Conservation (phyloP, 1,140 invertebrate species). For the Drosophila subpulchrella region DNA sequence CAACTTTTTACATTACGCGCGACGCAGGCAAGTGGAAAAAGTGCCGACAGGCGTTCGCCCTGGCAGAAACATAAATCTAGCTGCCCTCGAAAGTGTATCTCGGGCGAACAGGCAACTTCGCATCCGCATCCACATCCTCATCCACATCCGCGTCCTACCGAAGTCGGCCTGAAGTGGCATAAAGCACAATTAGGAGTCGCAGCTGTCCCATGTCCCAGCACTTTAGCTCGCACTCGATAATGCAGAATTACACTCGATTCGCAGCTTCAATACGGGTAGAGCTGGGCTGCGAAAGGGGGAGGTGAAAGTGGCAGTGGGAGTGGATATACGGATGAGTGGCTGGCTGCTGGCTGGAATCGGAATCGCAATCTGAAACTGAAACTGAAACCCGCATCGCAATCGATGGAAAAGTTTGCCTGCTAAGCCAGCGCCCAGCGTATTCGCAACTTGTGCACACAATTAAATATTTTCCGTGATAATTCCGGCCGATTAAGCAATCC, state of each 20-base stretch:
- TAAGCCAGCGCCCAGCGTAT: constrained; percentile 6
- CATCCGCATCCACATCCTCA: not conserved
- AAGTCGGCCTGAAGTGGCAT: constrained; percentile 10
- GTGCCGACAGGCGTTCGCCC: constrained; percentile 29
- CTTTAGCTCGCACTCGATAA: constrained; percentile 28
- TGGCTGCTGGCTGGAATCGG: not conserved
- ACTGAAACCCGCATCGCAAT: constrained; percentile 14
- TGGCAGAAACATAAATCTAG: constrained; percentile 9
- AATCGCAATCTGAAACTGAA: not conserved
- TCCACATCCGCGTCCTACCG: not conserved
- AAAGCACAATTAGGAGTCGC: constrained; percentile 52
- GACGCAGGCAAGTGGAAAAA: constrained; percentile 56
- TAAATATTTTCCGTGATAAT: constrained; percentile 60
- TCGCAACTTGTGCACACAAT: constrained; percentile 47
- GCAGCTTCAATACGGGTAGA: not conserved
- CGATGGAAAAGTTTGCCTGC: constrained; percentile 17
- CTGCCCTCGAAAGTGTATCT: constrained; percentile 9
- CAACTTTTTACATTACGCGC: constrained; percentile 69
- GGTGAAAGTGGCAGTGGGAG: not conserved
- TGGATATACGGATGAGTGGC: not conserved
- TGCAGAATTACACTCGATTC: constrained; percentile 10
- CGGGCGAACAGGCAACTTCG: not conserved
- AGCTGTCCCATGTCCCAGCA: constrained; percentile 28
- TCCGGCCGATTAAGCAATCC: constrained; percentile 50
- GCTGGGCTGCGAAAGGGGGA: not conserved